A percentile compares a stretch with the other conserved stretches of the same genome.
phyloP scores from a whole-genome alignment of 92 coral and sea anemone species.

The Epizoanthus rinbou region DNA sequence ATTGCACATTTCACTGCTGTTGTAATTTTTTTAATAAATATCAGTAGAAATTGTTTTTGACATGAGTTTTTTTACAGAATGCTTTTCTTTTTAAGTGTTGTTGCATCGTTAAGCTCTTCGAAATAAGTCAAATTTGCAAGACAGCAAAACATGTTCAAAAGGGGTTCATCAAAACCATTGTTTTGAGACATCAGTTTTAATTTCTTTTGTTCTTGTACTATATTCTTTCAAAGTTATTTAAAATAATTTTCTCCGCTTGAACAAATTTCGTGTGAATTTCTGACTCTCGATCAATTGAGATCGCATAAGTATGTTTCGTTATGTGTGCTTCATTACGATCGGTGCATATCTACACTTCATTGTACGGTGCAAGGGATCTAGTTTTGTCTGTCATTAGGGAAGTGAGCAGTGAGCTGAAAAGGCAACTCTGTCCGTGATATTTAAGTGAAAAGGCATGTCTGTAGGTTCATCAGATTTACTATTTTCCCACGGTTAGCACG shows the following conservation, averaged over 20 bases:
- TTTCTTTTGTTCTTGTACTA: background rate
- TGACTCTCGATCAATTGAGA: background rate
- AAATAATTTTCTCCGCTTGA: constrained; percentile 34
- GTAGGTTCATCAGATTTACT: background rate
- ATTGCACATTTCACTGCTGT: no score
- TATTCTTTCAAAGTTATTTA: background rate
- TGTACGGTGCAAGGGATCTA: background rate
- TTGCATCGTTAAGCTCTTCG: background rate
- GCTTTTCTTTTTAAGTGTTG: no score
- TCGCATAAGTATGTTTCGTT: background rate
- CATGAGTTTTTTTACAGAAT: no score
- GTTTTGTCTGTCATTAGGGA: background rate
- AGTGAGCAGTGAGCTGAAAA: background rate
- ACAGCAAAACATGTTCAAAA: constrained; percentile 18
- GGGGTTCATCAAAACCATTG: background rate
- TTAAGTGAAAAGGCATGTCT: background rate
- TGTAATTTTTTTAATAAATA: no score
- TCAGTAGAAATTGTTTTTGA: no score
- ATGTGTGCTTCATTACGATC: background rate
- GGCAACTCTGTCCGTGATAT: background rate
- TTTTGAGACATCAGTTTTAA: background rate
- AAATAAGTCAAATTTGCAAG: background rate
- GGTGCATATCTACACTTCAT: background rate
- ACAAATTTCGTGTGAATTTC: constrained; percentile 29
- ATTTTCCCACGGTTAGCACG: constrained; percentile 37